Evolutionary conservation across 2,797 vertebrate genomes (phyloP), one percentile per base, ranked within the genome.

Genomic region (Phoxinus dragarum): DNA sequence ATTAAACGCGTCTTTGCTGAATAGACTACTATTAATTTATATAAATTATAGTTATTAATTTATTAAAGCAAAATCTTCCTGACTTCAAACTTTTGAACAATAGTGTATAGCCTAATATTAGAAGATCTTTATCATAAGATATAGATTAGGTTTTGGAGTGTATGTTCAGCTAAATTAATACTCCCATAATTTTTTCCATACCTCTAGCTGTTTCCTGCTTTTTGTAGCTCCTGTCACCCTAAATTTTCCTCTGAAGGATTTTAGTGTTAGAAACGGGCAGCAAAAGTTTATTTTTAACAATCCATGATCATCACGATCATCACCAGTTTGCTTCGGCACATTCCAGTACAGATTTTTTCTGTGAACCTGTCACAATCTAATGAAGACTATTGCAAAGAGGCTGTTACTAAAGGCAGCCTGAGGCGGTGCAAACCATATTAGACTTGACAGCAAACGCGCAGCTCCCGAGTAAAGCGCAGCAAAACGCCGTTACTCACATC

Each of bases 211-310:
- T 78, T 78, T 42, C 14, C 11, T 78, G 23, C 36, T 61, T 16
- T 27, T 61, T 78, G 31, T 74, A n/a, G 56, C 40, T 73, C 19
- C 11, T 47, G 69, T 44, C 71, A 59, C 40, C 47, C 54, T 66
- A 34, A 64, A 36, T 61, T 44, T 47, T 12, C 54, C 21, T 61
- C 38, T 42, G 31, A 64, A 64, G 54, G 4, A 27, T 27, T 61
- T 47, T 8, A n/a, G 31, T 23, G 14, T 66, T 36, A 36, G 27
- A 66, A 64, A 64, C 12, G 3, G 66, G 81, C 19, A 64, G 31
- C 71, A 49, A 10, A 36, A 31, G 56, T 74, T 75, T 52, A 75
- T 75, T 83, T 83, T 74, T 82, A 74, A 73, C 40, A 34, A 78
- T 64, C 23, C 56, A 78, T 61, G 68, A 82, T 64, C 81, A 59